Conservation (phyloP, 2,113 vertebrate genomes). For the Mesembrinibis cayennensis region DNA sequence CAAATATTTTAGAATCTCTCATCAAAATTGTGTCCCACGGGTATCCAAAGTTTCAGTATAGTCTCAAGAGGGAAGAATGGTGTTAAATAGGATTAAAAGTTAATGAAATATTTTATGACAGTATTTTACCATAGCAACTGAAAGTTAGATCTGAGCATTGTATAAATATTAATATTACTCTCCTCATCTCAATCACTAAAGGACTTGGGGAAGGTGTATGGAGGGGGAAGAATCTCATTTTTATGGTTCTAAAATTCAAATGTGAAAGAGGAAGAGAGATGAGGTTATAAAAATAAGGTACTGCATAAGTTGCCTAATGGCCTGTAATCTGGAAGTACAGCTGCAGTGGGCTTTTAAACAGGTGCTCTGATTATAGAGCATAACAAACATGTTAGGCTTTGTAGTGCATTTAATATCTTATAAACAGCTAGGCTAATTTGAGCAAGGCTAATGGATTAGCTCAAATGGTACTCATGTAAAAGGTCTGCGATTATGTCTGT, state of each 20-base stretch:
- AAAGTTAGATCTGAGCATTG: constrained; percentile 37
- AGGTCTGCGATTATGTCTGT: constrained; percentile 21
- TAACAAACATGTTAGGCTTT: constrained; percentile 69
- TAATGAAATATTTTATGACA: constrained; percentile 72
- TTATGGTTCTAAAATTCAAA: constrained; percentile 64
- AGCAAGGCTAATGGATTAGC: constrained; percentile 65
- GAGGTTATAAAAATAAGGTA: constrained; percentile 68
- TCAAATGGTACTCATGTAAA: constrained; percentile 49
- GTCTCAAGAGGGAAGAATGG: background rate
- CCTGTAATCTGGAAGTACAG: constrained; percentile 68
- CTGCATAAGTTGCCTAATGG: constrained; percentile 69
- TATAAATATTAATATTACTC: constrained; percentile 66
- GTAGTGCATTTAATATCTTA: constrained; percentile 67
- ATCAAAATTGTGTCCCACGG: background rate
- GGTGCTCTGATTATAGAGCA: constrained; percentile 71
- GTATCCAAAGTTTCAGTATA: background rate
- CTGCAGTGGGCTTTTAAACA: constrained; percentile 70
- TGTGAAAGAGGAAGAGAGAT: constrained; percentile 55
- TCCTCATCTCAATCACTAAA: constrained; percentile 44
- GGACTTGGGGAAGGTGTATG: background rate
- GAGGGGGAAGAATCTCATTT: constrained; percentile 45
- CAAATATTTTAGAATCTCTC: background rate
- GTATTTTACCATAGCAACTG: constrained; percentile 60
- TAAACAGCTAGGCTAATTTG: constrained; percentile 73
- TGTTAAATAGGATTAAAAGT: constrained; percentile 69